These are phyloP conservation scores for Rachycentron canadum DNA, from an alignment of 2,797 vertebrate genomes.

Conservation along the genomic window DNA sequence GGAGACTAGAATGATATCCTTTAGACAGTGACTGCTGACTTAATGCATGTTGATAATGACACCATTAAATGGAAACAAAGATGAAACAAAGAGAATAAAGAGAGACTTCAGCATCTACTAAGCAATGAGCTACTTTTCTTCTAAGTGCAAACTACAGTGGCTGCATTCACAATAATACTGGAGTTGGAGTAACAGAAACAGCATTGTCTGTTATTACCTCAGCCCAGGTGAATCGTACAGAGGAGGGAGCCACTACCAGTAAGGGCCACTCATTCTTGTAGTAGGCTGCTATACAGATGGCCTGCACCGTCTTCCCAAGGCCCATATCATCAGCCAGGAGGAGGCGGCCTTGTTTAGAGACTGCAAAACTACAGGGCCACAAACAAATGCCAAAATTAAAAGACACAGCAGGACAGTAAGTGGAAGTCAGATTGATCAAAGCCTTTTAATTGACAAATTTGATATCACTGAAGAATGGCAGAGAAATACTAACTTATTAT, in stretches of 20 bases:
- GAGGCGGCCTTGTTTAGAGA: constrained; percentile 92
- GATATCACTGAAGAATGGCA: neutral
- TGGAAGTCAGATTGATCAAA: constrained; percentile 2
- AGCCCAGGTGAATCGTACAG: constrained; percentile 97
- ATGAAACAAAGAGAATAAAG: too few relatives aligned
- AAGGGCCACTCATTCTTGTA: constrained; percentile 97
- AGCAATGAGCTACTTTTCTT: constrained; percentile 29
- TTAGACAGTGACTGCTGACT: constrained; percentile 24
- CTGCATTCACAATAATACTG: neutral
- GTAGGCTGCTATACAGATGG: constrained; percentile 96
- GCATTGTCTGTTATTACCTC: constrained; percentile 85
- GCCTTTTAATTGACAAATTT: neutral
- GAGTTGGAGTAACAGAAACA: neutral
- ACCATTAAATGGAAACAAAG: constrained; percentile 45
- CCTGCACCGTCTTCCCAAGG: constrained; percentile 97
- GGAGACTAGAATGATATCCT: constrained; percentile 19
- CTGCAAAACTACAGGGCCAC: constrained; percentile 88
- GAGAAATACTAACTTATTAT: neutral
- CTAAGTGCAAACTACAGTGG: neutral
- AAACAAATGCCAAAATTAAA: constrained; percentile 19
- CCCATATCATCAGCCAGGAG: constrained; percentile 99
- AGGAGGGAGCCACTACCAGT: constrained; percentile 94
- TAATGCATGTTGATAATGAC: constrained; percentile 27
- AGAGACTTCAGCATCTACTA: constrained; percentile 8
- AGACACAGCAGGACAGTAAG: neutral